Conservation (phyloP, 1,140 invertebrate genomes). For the Atopsyche davidsoni region DNA sequence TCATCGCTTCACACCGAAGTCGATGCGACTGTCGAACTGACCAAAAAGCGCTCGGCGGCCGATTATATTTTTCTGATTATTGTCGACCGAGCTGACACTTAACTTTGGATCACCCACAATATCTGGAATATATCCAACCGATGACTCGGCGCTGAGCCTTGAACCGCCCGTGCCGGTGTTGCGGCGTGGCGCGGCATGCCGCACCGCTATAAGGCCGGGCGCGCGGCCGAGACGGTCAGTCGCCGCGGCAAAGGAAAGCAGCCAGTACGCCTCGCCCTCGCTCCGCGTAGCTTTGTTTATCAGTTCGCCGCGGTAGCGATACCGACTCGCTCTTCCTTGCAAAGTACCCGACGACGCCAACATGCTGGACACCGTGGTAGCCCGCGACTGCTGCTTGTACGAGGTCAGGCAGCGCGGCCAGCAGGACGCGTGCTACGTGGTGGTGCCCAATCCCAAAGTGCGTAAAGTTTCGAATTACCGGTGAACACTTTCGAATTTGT, state of each 20-base stretch:
- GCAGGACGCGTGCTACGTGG: constrained; percentile 56
- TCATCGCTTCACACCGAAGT: too few relatives aligned
- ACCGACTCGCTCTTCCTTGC: not conserved
- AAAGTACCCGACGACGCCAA: constrained; percentile 20
- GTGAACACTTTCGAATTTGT: too few relatives aligned
- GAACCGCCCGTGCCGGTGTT: too few relatives aligned
- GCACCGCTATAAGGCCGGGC: constrained; percentile 14
- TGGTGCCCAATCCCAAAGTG: constrained; percentile 59
- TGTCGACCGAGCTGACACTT: too few relatives aligned
- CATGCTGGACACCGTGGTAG: constrained; percentile 42
- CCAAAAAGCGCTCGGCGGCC: too few relatives aligned
- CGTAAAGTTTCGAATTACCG: too few relatives aligned
- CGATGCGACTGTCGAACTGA: too few relatives aligned
- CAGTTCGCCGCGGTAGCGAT: not conserved
- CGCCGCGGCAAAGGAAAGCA: constrained; percentile 13
- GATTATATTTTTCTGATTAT: too few relatives aligned
- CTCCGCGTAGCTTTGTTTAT: not conserved
- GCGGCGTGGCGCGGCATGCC: not conserved
- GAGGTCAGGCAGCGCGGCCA: constrained; percentile 57
- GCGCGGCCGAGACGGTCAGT: constrained; percentile 23
- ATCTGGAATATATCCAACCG: too few relatives aligned
- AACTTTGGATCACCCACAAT: too few relatives aligned
- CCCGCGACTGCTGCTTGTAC: constrained; percentile 53
- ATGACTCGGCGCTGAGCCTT: too few relatives aligned
- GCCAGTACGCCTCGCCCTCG: constrained; percentile 1